These are phyloP conservation scores for Syndactyla subalaris DNA, from an alignment of 2,797 vertebrate species.

Conservation along the genomic window DNA sequence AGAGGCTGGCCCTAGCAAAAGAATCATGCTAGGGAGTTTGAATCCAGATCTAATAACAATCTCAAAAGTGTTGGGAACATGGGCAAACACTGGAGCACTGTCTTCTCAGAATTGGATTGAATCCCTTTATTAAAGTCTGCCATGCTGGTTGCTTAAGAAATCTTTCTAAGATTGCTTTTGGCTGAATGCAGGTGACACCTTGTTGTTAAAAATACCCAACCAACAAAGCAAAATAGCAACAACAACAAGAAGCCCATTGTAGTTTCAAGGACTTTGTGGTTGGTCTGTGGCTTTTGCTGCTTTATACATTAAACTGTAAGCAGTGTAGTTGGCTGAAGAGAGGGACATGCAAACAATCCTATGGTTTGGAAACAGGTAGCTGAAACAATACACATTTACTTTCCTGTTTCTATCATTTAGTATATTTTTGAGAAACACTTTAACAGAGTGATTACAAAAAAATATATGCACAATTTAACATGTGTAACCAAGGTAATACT, in stretches of 20 bases:
- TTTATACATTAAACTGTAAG: conserved; percentile 66
- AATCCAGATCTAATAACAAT: conserved; percentile 22
- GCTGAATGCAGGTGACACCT: conserved; percentile 51
- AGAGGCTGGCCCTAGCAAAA: background rate
- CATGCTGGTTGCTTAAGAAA: conserved; percentile 58
- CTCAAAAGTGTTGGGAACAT: conserved; percentile 35
- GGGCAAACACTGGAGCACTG: conserved; percentile 6
- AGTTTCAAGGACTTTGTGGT: conserved; percentile 67
- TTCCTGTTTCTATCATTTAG: background rate
- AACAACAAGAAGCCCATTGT: background rate
- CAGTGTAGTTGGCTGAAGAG: conserved; percentile 28
- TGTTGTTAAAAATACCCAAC: background rate
- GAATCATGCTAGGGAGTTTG: background rate
- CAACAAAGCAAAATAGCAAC: background rate
- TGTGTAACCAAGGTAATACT: background rate
- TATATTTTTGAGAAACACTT: background rate
- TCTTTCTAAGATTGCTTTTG: conserved; percentile 54
- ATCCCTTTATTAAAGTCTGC: conserved; percentile 60
- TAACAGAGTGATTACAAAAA: background rate
- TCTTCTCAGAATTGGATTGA: conserved; percentile 46
- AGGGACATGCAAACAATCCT: background rate
- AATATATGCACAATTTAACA: background rate
- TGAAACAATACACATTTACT: conserved; percentile 15
- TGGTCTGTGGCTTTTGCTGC: conserved; percentile 35
- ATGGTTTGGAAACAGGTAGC: background rate